These are phyloP conservation scores for Piprites chloris DNA, from an alignment of 2,113 vertebrate genomes.

Conservation along the genomic window DNA sequence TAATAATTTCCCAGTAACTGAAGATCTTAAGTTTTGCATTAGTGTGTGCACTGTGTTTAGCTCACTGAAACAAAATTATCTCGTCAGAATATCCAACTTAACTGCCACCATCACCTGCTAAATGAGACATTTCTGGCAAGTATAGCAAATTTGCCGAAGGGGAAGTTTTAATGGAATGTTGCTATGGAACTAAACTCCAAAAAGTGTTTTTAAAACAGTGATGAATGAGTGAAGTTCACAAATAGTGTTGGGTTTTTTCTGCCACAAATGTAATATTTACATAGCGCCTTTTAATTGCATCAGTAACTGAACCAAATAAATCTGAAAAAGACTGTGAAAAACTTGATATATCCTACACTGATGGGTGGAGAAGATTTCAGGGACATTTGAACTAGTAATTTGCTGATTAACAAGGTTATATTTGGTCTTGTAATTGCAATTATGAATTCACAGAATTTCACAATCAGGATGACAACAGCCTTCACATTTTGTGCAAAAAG, in stretches of 20 bases:
- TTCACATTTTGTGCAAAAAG: background rate
- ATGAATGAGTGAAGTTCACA: constrained; percentile 41
- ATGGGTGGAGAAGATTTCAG: constrained; percentile 21
- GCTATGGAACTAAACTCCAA: constrained; percentile 23
- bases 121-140: constrained; percentile 40
- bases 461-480: background rate
- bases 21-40: background rate
- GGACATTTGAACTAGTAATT: constrained; percentile 19
- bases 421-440: constrained; percentile 4
- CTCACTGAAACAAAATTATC: background rate
- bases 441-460: constrained; percentile 37
- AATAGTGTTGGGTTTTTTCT: background rate
- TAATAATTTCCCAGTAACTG: background rate
- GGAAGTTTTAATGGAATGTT: constrained; percentile 45
- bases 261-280: constrained; percentile 12
- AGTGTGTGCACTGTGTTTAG: background rate
- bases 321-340: constrained; percentile 56
- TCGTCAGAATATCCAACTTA: background rate
- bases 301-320: constrained; percentile 49
- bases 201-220: constrained; percentile 30
- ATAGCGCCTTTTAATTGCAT: constrained; percentile 19
- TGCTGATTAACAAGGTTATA: constrained; percentile 39
- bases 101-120: background rate
- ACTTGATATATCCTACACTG: background rate
- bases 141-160: background rate